Base-by-base conservation (phyloP, 1,140 invertebrate genomes). In the Drosophila ficusphila region DNA sequence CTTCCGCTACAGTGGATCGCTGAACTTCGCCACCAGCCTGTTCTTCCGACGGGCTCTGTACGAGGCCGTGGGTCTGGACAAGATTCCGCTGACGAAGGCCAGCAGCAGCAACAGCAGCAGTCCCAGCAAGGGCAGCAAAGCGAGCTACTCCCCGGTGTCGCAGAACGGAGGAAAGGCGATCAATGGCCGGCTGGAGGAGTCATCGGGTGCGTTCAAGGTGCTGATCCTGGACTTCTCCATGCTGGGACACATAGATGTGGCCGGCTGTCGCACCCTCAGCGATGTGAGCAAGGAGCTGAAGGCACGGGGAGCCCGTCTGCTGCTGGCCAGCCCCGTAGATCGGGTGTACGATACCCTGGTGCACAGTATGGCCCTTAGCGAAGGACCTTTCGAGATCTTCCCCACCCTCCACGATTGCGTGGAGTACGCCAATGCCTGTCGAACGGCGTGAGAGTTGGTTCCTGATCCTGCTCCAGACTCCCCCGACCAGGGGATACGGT, bases 351-450 rank as follows among this genome's bases (percentile, higher is more conserved):
- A 91, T 27, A 82, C 90, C 8, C 48, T 91, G 16, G 73, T 90
- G 25, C 90, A 91, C 47, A 90, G 90, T 25, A 86, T 89, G 88
- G 78, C 76, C 9, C 70, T 91, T 4, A 85, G 90, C 16, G 85
- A 91, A 18, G 90, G 90, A 12, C 81, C 89, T 4, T 91, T 91
- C 34, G 88, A 90, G 56, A 85, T 91, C 38, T 91, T 90, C 56
- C 81, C 90, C 21, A 90, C 91, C 4, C 46, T 91, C 14, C 90
- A 91, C 52, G 90, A 91, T 51, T 89, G 90, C 41, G 91, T 91
- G 25, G 76, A 90, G 34, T 91, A 90, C 76, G 78, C 81, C 23
- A 88, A 76, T 81, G 85, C 89, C 33, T 85, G 68, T 62, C 78
- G 82, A 12, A 76, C 76, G 36, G 78, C 81, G 69, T 90, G 76